These are phyloP conservation scores for Diarsia rubi DNA, from an alignment of 2,888 invertebrate species.

Conservation along the genomic window DNA sequence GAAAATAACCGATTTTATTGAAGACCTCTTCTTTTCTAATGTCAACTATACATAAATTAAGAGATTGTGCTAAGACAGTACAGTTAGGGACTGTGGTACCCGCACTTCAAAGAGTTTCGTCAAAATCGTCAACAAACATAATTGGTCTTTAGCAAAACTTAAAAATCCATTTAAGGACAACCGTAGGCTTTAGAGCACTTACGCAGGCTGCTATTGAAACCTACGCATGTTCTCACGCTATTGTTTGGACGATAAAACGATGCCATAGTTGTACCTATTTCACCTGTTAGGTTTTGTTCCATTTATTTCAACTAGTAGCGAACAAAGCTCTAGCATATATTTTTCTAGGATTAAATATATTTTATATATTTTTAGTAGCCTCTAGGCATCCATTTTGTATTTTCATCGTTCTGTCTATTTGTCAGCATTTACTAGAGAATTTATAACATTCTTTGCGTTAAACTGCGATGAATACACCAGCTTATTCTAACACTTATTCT, in stretches of 20 bases:
- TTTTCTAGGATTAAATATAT: neutral
- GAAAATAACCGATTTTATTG: neutral
- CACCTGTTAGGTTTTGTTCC: neutral
- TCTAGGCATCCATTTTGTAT: neutral
- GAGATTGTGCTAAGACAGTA: neutral
- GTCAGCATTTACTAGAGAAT: neutral
- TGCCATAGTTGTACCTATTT: slow-evolving; percentile 13
- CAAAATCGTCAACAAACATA: slow-evolving; percentile 1
- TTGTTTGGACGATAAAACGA: slow-evolving; percentile 12
- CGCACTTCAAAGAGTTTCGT: neutral
- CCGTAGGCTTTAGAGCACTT: slow-evolving; percentile 25
- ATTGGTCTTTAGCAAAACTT: slow-evolving; percentile 32
- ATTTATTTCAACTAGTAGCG: slow-evolving; percentile 9
- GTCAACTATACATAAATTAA: neutral
- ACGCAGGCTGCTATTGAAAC: slow-evolving; percentile 18
- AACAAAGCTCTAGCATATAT: neutral
- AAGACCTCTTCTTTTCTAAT: neutral
- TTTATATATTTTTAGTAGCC: neutral
- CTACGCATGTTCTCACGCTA: slow-evolving; percentile 53
- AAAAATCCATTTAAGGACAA: slow-evolving; percentile 29
- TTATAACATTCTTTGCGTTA: too few relatives aligned
- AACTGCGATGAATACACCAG: neutral
- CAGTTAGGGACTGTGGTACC: neutral
- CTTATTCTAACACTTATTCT: neutral
- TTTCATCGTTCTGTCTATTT: slow-evolving; percentile 13